Base-by-base conservation (phyloP, 2,888 invertebrate genomes). In the Melanotus villosus region DNA sequence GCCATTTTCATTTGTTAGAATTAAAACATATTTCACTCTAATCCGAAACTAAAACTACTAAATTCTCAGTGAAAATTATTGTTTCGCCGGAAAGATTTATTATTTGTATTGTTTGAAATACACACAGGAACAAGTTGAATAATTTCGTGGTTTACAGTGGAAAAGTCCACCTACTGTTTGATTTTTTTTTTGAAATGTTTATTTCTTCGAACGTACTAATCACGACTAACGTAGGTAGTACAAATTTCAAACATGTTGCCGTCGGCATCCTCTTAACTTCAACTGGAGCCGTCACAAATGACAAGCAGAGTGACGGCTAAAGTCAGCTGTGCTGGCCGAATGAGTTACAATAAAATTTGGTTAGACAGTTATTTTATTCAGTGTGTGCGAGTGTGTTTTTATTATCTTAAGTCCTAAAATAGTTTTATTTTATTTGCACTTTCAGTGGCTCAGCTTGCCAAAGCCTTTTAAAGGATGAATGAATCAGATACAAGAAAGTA, bases 251-350 rank as follows among this genome's bases (percentile, higher is more conserved):
- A 58, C 36, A 67, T 68, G 56, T 70, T 68, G 58, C 65, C 68
- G 71, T 66, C 71, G 71, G 71, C 62, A 19, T 68, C 65, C 38
- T 54, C 41, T 59, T 63, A 57, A 52, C 62, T 56, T 71, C 67
- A 64, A 62, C 38, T 19, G 34, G 34, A 50, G 57, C 68, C 65
- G 60, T 65, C 64, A 57, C 14, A 59, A 68, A 23, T 65, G 71
- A 71, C 71, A 60, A 62, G 60, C 50, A 26, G 36, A 65, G 60
- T 71, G 71, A 71, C 38, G 71, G 59, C 26, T 68, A 21, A 62
- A 68, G 68, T 65, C 71, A 71, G 71, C 68, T 71, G 71, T 63
- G 62, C 52, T 58, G 47, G 14, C 23, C n/a, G 59, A 65, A 54
- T 9, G 62, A 58, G 64, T 64, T 68, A 58, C 58, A 50, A 68